Percentiles rank a stretch among this genome's conserved stretches.
Conservation (phyloP, 2,797 vertebrate species). For the Serranus cabrilla region DNA sequence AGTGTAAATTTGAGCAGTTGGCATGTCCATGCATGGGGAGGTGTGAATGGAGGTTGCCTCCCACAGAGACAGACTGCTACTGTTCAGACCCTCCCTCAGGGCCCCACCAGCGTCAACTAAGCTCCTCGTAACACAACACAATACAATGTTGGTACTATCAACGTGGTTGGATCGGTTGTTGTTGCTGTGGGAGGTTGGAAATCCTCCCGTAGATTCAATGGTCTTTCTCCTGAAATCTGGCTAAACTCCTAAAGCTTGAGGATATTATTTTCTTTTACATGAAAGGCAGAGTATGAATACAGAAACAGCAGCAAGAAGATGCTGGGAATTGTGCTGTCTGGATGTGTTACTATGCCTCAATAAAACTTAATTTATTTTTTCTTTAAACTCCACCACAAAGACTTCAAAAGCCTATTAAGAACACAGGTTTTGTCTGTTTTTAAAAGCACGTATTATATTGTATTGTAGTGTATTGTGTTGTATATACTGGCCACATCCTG, state of each 20-base stretch:
- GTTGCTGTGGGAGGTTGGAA: slow-evolving; percentile 55
- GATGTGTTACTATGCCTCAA: slow-evolving; percentile 17
- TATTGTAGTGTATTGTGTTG: background rate
- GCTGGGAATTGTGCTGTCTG: slow-evolving; percentile 8
- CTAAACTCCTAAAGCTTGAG: slow-evolving; percentile 48
- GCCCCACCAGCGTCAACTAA: slow-evolving; percentile 45
- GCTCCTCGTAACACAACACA: slow-evolving; percentile 57
- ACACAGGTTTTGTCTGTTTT: background rate
- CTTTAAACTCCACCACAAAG: background rate
- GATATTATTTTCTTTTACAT: slow-evolving; percentile 40
- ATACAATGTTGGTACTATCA: slow-evolving; percentile 44
- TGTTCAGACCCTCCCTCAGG: slow-evolving; percentile 75
- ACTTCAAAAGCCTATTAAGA: background rate
- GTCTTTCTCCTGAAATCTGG: slow-evolving; percentile 47
- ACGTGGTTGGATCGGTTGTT: slow-evolving; percentile 45
- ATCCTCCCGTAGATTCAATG: slow-evolving; percentile 34
- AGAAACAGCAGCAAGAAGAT: background rate
- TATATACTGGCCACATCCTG: background rate
- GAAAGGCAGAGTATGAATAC: slow-evolving; percentile 20
- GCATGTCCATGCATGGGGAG: slow-evolving; percentile 52
- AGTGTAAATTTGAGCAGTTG: slow-evolving; percentile 59
- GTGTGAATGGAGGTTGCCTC: slow-evolving; percentile 68
- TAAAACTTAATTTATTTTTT: slow-evolving; percentile 22
- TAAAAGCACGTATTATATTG: slow-evolving; percentile 3
- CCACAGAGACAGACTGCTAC: slow-evolving; percentile 68